Evolutionary conservation across 2,113 vertebrate genomes (phyloP), one percentile per base, ranked within the genome.

Genomic region (Ptychochromis oligacanthus): DNA sequence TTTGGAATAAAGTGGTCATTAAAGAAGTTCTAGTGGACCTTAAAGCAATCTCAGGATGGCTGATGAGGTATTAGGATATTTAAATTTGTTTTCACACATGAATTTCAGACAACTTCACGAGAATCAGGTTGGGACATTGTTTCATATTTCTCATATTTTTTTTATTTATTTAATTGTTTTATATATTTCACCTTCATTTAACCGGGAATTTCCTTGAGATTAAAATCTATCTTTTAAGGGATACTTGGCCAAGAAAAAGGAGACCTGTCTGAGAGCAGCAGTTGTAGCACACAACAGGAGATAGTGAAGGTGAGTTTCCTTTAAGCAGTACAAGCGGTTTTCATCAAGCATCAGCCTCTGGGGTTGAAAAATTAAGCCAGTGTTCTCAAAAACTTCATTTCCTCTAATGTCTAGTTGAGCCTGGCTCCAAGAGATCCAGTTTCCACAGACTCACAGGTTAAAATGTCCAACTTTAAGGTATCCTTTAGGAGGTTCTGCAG

Each of bases 211-310:
- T 65, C 4, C 22, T 67, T 18, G 22, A 26, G 40, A 67, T 65
- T 26, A 65, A 43, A 65, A 43, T 6, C 13, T 22, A 22, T 65
- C 24, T 43, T 46, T 43, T 14, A 0, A 67, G 24, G 22, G 9
- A 46, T 2, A 1, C 38, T 0, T 5, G 38, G 0, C 58, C 7
- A 8, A 64, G 20, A 24, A 43, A 2, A 22, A 65, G 36, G 62
- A 62, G 34, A 62, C 34, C 31, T 2, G 0, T 9, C 31, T 36
- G 60, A 57, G 59, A 11, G n/a, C n/a, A n/a, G n/a, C n/a, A n/a
- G n/a, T n/a, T n/a, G n/a, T n/a, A n/a, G n/a, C n/a, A n/a, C n/a
- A n/a, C n/a, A n/a, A n/a, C n/a, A n/a, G n/a, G n/a, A n/a, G n/a
- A n/a, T n/a, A n/a, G n/a, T n/a, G n/a, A n/a, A n/a, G n/a, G n/a